Evolutionary conservation across 1,140 invertebrate species (phyloP), one percentile per base, ranked within the genome.

Genomic region (Drosophila seguyi): DNA sequence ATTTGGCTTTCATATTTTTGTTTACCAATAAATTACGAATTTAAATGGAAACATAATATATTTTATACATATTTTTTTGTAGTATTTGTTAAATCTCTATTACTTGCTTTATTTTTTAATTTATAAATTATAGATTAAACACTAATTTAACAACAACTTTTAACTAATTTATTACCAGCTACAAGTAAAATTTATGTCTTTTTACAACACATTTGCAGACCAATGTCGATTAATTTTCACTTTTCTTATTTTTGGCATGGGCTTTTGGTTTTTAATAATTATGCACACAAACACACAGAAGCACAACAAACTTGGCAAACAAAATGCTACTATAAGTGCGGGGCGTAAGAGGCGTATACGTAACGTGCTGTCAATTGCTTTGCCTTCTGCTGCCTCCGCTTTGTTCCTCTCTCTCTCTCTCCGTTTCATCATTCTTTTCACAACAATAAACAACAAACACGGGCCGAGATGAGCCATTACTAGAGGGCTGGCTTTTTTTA

Each of bases 271-370:
- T 58, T 67, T 67, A 62, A 56, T 39, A 41, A 60, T 22, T 63
- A 68, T 79, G 53, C 58, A 59, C 22, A 55, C 57, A 58, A 22
- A 41, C 61, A 66, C 52, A 59, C 36, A 34, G 16, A 36, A 41
- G 57, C 38, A 39, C 53, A 57, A 60, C 79, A 72, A 67, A 76
- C 50, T 68, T 73, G 72, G 78, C 81, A 85, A 81, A 85, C 81
- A 86, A 81, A 85, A 84, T 75, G 48, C 50, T 25, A 25, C 52
- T 55, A 55, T 55, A 47, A 75, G 60, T 67, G 56, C 69, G 48
- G 60, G 57, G 67, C 79, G 39, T 63, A 82, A 50, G 82, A 72
- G 78, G 82, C 82, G 82, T 80, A 87, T 88, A 83, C 76, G 72
- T 87, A 88, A 88, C 74, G 55, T 74, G 52, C 55, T 78, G 57